Percentiles rank a stretch among this genome's conserved stretches.
Evolutionary conservation across 2,113 vertebrate genomes (phyloP).

Genomic region (Manacus vitellinus): DNA sequence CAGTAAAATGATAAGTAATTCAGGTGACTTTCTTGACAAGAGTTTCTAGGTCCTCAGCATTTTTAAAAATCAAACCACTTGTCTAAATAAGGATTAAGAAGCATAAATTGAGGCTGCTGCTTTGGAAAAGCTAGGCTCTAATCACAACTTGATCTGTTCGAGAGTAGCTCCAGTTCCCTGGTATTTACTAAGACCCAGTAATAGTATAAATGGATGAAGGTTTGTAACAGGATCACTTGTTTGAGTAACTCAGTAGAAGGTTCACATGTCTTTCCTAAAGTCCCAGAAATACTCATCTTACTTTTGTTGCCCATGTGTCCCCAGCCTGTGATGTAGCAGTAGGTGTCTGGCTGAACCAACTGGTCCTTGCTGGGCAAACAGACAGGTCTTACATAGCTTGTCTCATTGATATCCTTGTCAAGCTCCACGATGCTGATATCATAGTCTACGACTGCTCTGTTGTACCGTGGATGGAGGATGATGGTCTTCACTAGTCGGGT

Average conservation of each 20-base stretch:
- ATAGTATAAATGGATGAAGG: neutral
- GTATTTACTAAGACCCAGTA: neutral
- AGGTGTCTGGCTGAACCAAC: slow-evolving; percentile 83
- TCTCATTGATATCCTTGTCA: slow-evolving; percentile 79
- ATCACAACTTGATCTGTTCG: neutral
- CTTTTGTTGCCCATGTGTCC: slow-evolving; percentile 95
- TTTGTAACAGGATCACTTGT: neutral
- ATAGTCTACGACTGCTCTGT: slow-evolving; percentile 90
- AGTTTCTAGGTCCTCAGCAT: neutral
- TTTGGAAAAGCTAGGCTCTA: neutral
- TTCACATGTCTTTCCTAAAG: neutral
- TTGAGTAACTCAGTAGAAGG: neutral
- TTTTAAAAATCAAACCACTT: neutral
- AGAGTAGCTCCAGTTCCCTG: neutral
- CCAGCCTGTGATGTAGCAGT: slow-evolving; percentile 98
- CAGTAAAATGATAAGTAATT: neutral
- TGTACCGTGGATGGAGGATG: slow-evolving; percentile 92
- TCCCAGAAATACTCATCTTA: slow-evolving; percentile 66
- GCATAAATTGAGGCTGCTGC: neutral
- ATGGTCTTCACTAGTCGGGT: slow-evolving; percentile 84
- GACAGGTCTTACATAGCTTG: slow-evolving; percentile 86
- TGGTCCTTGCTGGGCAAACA: slow-evolving; percentile 82
- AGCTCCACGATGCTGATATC: slow-evolving; percentile 95
- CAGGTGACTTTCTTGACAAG: neutral
- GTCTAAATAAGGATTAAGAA: neutral